Evolutionary conservation across 2,113 vertebrate species (phyloP), one percentile per base, ranked within the genome.

Genomic region (Eclectus roratus): DNA sequence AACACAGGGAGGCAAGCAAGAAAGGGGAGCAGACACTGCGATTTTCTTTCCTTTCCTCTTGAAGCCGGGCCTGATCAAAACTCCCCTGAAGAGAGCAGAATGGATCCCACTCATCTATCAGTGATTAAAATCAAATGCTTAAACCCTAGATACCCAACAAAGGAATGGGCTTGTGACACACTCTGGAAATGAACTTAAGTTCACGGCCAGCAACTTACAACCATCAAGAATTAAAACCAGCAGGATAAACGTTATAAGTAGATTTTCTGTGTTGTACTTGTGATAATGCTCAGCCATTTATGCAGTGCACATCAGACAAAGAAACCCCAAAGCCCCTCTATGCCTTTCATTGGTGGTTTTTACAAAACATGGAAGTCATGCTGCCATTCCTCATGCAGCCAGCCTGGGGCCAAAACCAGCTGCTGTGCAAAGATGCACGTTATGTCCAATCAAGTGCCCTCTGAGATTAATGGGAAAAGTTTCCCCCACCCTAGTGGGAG

Each of bases 1-100:
- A 56, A 70, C 0, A 0, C 58, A 79, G 39, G n/a, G 49, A 73
- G 14, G 37, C 1, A 0, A 50, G 39, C 41, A 66, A 18, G 60
- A 43, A 86, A 24, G 31, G 21, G 23, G 19, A 82, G 55, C 71
- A 49, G 41, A 76, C 11, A 50, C 20, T 1, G 1, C 37, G 74
- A 46, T 85, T 76, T 44, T 79, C 15, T n/a, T 44, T 82, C 15
- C 41, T 12, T 76, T 77, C 24, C 9, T 56, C 55, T 20, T 2
- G 2, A 86, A 43, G 20, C 68, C 64, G 70, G 15, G 58, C 39
- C 35, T 43, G 64, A 33, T 61, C 50, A 23, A 81, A 11, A 1
- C 1, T 2, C 25, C 17, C 1, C 25, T 4, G 4, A 50, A 74
- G 35, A 17, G 55, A 55, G 65, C 28, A 71, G 47, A 84, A 77